Evolutionary conservation across 2,888 invertebrate species (phyloP).

Genomic region (Argynnis bischoffii): DNA sequence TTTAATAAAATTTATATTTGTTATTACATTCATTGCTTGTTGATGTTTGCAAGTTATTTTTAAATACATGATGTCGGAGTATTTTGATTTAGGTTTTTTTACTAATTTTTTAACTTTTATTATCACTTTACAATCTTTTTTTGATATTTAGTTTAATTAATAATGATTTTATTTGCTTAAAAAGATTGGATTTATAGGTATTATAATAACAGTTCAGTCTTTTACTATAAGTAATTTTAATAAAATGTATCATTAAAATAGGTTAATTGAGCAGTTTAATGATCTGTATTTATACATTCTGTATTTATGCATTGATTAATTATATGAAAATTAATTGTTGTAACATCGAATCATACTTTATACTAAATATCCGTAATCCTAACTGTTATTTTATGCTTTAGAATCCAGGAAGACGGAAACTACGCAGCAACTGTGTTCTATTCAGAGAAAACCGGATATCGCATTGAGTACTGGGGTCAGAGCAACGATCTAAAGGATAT

Average conservation of each 20-base stretch:
- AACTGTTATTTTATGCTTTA: conserved; percentile 41
- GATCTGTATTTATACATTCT: too few species aligned
- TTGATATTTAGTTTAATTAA: background rate
- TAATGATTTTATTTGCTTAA: too few species aligned
- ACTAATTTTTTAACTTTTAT: too few species aligned
- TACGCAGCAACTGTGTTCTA: conserved; percentile 88
- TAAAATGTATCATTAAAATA: too few species aligned
- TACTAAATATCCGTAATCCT: too few species aligned
- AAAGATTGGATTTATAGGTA: too few species aligned
- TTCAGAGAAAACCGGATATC: conserved; percentile 86
- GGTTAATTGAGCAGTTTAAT: too few species aligned
- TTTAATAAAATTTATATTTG: conserved; percentile 6
- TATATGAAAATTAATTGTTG: too few species aligned
- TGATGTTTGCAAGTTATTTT: conserved; percentile 4
- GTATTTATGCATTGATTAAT: too few species aligned
- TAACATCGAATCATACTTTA: too few species aligned
- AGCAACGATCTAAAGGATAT: conserved; percentile 86
- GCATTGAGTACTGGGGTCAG: conserved; percentile 90
- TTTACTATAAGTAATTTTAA: too few species aligned
- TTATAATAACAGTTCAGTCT: too few species aligned
- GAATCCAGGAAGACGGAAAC: conserved; percentile 87
- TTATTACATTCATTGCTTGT: background rate
- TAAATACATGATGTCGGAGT: conserved; percentile 22
- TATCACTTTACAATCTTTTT: background rate
- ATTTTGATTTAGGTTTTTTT: conserved; percentile 23